Conservation (phyloP, 2,113 vertebrate species). For the Merops nubicus region DNA sequence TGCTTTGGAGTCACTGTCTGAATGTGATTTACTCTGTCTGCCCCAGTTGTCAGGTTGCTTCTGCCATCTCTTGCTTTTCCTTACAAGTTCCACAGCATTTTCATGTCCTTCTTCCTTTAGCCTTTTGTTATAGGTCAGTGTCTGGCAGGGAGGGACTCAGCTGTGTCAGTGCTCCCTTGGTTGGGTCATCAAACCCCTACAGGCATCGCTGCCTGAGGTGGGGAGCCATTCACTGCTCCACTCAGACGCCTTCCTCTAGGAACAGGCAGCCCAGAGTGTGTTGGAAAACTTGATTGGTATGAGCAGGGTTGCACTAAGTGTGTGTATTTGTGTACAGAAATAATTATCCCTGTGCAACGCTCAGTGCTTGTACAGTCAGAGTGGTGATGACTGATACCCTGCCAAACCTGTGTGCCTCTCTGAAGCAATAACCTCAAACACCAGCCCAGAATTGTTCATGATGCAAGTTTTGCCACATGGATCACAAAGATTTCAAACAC, state of each 20-base stretch:
- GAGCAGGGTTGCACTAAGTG: background rate
- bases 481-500: background rate
- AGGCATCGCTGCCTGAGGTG: background rate
- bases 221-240: rapidly evolving
- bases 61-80: background rate
- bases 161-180: background rate
- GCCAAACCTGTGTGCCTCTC: background rate
- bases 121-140: background rate
- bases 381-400: background rate
- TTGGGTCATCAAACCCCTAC: background rate
- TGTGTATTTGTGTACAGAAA: background rate
- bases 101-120: background rate
- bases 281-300: background rate
- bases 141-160: background rate
- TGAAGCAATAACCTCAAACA: background rate
- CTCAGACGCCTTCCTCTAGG: background rate
- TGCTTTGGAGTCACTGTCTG: background rate
- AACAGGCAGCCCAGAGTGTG: background rate
- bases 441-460: background rate
- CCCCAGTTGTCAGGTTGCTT: background rate
- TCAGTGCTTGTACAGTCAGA: background rate
- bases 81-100: background rate
- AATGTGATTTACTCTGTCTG: background rate
- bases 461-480: background rate
- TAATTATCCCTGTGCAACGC: background rate